phyloP scores from a whole-genome alignment of 2,888 invertebrate species.

The Xestia c-nigrum region DNA sequence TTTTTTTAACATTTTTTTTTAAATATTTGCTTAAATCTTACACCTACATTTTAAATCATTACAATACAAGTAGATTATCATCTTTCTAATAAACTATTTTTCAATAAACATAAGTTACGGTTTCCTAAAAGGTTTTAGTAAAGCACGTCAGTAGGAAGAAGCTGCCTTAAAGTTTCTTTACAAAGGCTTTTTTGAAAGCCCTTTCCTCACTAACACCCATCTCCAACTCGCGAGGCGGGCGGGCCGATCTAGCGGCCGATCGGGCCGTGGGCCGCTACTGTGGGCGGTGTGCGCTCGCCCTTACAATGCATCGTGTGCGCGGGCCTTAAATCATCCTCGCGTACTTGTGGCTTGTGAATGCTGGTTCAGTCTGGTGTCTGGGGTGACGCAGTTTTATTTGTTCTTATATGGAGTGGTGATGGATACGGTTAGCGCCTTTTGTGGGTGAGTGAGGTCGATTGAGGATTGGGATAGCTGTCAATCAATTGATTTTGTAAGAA shows the following conservation, averaged over 20 bases:
- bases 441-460: not conserved
- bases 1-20: no score
- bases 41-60: no score
- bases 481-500: not conserved
- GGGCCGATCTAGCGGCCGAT: conserved; percentile 84
- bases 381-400: conserved; percentile 53
- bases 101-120: no score
- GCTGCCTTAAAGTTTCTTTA: no score
- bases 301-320: conserved; percentile 81
- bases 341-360: conserved; percentile 65
- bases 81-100: no score
- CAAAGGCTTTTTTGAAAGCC: conserved; percentile 57
- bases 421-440: conserved; percentile 36
- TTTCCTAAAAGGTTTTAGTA: no score
- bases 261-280: conserved; percentile 86
- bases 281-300: conserved; percentile 82
- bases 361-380: conserved; percentile 17
- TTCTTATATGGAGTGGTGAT: conserved; percentile 44
- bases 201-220: conserved; percentile 65
- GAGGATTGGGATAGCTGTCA: not conserved
- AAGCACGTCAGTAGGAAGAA: no score
- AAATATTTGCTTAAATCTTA: no score
- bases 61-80: no score
- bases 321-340: conserved; percentile 78
- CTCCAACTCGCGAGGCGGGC: conserved; percentile 79